Conservation (phyloP, 2,113 vertebrate genomes). For the Phoenicopterus ruber region DNA sequence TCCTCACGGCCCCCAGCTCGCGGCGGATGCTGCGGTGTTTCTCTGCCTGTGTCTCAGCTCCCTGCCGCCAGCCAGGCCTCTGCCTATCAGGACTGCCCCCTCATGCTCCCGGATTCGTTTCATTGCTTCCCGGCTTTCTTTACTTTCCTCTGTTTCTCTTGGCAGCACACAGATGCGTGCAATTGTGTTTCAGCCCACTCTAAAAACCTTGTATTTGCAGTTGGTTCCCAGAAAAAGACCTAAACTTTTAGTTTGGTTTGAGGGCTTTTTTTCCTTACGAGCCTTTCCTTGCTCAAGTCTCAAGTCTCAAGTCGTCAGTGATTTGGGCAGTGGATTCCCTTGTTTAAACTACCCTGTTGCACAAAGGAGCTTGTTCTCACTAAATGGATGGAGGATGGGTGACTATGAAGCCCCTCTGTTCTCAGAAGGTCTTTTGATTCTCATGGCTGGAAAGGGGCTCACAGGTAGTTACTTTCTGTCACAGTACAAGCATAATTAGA, state of each 20-base stretch:
- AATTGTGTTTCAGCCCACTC: neutral
- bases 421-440: neutral
- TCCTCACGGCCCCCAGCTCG: neutral
- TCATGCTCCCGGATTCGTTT: neutral
- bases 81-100: rapidly evolving
- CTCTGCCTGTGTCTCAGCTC: rapidly evolving
- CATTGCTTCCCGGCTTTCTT: neutral
- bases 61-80: neutral
- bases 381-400: neutral
- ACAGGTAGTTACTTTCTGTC: neutral
- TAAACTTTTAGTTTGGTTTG: neutral
- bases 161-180: neutral
- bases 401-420: neutral
- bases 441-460: neutral
- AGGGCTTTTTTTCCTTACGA: neutral
- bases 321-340: neutral
- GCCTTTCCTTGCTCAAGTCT: neutral
- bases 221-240: neutral
- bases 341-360: neutral
- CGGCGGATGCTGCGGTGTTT: rapidly evolving
- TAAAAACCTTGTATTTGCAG: neutral
- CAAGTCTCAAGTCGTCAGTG: neutral
- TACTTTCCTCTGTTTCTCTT: neutral
- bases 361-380: neutral
- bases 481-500: neutral